A percentile compares a stretch with the other conserved stretches of the same genome.
These are phyloP conservation scores for Rhaphigaster nebulosa DNA, from an alignment of 2,888 invertebrate species.

Conservation along the genomic window DNA sequence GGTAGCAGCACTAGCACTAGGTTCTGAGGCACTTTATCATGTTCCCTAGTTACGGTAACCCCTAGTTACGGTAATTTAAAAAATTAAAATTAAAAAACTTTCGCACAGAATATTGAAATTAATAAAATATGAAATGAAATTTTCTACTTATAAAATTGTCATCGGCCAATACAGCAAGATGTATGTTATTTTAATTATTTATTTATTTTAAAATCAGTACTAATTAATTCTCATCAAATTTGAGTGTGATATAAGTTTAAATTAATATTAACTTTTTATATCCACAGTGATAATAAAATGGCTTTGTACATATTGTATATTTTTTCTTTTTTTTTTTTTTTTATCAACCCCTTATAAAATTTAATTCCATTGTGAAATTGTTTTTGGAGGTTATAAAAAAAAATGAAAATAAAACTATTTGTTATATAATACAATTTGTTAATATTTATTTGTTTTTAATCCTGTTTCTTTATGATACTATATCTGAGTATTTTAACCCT, in stretches of 20 bases:
- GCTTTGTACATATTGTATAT: conserved; percentile 21
- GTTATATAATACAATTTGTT: neutral
- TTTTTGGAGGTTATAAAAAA: neutral
- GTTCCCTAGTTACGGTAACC: too few relatives aligned
- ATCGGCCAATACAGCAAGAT: neutral
- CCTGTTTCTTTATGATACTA: neutral
- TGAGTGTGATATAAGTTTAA: conserved; percentile 17
- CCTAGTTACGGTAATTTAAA: too few relatives aligned
- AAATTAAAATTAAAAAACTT: neutral
- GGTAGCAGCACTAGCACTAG: too few relatives aligned
- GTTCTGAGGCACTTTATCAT: too few relatives aligned
- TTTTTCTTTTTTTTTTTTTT: neutral
- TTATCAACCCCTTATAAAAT: neutral
- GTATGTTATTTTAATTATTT: conserved; percentile 17
- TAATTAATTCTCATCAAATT: conserved; percentile 40
- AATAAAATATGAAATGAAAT: neutral
- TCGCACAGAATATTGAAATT: neutral
- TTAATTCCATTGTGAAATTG: neutral
- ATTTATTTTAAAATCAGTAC: neutral
- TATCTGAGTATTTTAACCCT: too few relatives aligned
- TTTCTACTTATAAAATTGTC: neutral
- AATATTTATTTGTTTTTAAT: neutral
- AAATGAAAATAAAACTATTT: neutral
- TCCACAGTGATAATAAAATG: conserved; percentile 13
- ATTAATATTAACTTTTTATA: conserved; percentile 22